Base-by-base conservation (phyloP, 2,888 invertebrate species). In the Eurytoma californica region DNA sequence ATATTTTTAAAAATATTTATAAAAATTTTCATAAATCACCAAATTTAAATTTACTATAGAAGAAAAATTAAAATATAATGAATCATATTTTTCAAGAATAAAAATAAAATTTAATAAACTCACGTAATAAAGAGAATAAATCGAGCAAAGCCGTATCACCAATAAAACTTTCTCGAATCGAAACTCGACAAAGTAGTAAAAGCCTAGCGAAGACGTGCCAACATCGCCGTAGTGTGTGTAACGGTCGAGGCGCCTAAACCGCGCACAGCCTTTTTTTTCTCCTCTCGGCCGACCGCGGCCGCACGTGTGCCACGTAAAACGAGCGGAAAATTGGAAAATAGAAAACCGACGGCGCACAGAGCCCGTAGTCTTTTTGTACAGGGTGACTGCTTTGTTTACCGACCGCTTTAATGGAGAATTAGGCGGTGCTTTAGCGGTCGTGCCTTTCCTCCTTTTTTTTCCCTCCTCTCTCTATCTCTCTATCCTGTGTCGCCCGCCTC, bases 281-380 rank as follows among this genome's bases (percentile, higher is more conserved):
- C 49, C 60, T 24, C 51, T 53, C 18, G 55, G 53, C 16, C 51
- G 39, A 20, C 70, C 53, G 66, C 30, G 18, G 16, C 53, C 16
- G 51, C 12, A 16, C 55, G 47, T 24, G 55, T 13, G 24, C 68
- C 18, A 65, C 58, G 72, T 39, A 70, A 81, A 81, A 77, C 73
- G 79, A 81, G 81, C 79, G 74, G 79, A 79, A 81, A 81, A 79
- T 81, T 79, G 61, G 70, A 81, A 81, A 81, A 81, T 76, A 74
- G 79, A 70, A 81, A 81, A 81, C 81, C 63, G n/a, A 82, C 80
- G 82, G 67, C 24, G 51, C 66, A 16, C 39, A 39, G 39, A 39
- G 39, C 60, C 3, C 47, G 68, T 39, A 20, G 65, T 5, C 72
- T 80, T 70, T 75, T 81, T 65, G 78, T 51, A 49, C 18, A 53